Base-by-base conservation (phyloP, 2,888 invertebrate genomes). In the Eupithecia pulchellata region DNA sequence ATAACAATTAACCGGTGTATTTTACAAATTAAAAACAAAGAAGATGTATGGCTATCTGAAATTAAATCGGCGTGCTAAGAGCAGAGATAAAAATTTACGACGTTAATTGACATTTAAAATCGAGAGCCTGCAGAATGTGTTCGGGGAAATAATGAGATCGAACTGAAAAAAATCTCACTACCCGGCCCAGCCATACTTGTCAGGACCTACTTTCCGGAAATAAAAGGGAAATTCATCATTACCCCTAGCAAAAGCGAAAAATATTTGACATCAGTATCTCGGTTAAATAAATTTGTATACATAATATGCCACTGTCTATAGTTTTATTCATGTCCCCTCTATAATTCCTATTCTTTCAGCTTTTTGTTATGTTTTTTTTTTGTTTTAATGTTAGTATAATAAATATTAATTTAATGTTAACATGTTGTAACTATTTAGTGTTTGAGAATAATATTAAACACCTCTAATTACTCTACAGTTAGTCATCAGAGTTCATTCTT, bases 51-150 rank as follows among this genome's bases (percentile, higher is more conserved):
- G 83, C 78, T 85, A 83, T 84, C 84, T 84, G 78, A 80, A 84
- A 84, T 84, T 79, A 79, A 84, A 84, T 84, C 84, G 77, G 76
- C 77, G 73, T 71, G 71, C 79, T 79, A 80, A 81, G 74, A 82
- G 78, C 71, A 64, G 73, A 80, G 80, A 82, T 84, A 84, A 83
- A 84, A 83, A 77, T 82, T 84, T 81, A 85, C 81, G 81, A 84
- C 75, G 72, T 79, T 85, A 86, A 87, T 88, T 87, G 84, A 86
- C 87, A 85, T 88, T 87, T 82, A 83, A 84, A 84, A 82, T 79
- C 76, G 83, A 82, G 80, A 82, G 71, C 66, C 42, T 68, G 58
- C 69, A 71, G 71, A 70, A 80, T 78, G 73, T 69, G 58, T 82
- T 81, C 81, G 78, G 62, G 73, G 81, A 83, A 81, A 76, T 76